A percentile compares a stretch with the other conserved stretches of the same genome.
phyloP scores from a whole-genome alignment of 2,113 vertebrate genomes.

The Amphilophus citrinellus region DNA sequence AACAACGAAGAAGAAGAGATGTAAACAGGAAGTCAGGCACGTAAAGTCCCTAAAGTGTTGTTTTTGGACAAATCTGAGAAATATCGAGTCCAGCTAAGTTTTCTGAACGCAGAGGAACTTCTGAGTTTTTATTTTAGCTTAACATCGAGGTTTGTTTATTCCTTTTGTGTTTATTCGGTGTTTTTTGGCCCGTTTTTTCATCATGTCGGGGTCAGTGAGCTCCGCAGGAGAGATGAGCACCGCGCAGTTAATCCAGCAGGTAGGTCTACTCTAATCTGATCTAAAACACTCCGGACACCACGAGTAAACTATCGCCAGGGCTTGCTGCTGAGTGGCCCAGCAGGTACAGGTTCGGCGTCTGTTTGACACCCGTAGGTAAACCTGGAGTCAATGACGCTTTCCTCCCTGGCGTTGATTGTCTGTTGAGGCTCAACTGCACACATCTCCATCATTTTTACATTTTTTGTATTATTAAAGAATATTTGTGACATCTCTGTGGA shows the following conservation, averaged over 20 bases:
- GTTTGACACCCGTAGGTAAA: background rate
- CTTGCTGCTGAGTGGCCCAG: too few relatives aligned
- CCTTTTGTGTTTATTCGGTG: background rate
- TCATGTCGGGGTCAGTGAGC: conserved; percentile 48
- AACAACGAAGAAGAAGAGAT: background rate
- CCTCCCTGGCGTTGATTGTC: background rate
- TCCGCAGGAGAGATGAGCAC: conserved; percentile 52
- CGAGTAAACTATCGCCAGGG: too few relatives aligned
- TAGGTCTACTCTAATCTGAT: too few relatives aligned
- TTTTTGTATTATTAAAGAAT: background rate
- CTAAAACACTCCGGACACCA: too few relatives aligned
- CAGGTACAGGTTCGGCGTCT: background rate
- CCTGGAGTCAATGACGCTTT: background rate
- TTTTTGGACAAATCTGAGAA: background rate
- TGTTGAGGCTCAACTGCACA: background rate
- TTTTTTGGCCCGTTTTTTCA: background rate
- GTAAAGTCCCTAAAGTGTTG: fast-evolving
- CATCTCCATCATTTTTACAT: background rate
- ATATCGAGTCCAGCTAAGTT: background rate
- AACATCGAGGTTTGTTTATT: fast-evolving
- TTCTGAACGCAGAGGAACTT: fast-evolving
- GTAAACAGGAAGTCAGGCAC: conserved; percentile 36
- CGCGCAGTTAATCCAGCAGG: conserved; percentile 62
- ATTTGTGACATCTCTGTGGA: fast-evolving
- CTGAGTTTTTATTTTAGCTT: fast-evolving